Percentiles rank a stretch among this genome's conserved stretches.
Evolutionary conservation across 2,113 vertebrate genomes (phyloP).

Genomic region (Ictalurus furcatus): DNA sequence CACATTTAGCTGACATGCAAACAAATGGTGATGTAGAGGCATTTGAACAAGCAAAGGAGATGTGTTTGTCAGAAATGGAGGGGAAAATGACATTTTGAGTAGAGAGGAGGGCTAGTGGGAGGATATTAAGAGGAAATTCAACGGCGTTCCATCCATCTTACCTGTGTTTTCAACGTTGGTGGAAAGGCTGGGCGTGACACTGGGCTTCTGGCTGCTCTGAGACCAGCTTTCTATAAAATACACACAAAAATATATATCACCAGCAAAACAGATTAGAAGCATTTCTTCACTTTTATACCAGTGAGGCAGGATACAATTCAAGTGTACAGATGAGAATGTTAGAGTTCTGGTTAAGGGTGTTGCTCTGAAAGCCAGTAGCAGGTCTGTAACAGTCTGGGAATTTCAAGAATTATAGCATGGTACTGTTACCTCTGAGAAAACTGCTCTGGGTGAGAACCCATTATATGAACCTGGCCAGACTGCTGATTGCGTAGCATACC

Average conservation of each 20-base stretch:
- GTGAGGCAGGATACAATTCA: neutral
- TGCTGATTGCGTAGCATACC: neutral
- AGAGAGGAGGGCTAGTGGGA: neutral
- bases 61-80: constrained; percentile 2
- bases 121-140: neutral
- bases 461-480: neutral
- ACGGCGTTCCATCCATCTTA: constrained; percentile 65
- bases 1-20: neutral
- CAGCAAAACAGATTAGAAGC: constrained; percentile 45
- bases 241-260: constrained; percentile 70
- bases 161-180: constrained; percentile 90
- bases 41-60: neutral
- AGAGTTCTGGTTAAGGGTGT: neutral
- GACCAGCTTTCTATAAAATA: constrained; percentile 86
- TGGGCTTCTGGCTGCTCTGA: constrained; percentile 80
- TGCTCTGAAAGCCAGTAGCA: neutral
- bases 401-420: neutral
- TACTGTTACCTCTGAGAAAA: neutral
- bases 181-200: constrained; percentile 82
- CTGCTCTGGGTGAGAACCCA: neutral
- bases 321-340: neutral
- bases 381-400: neutral
- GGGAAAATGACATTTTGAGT: neutral
- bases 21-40: neutral
- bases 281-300: neutral